phyloP scores from a whole-genome alignment of 2,888 invertebrate species.

The Drosophila austrosaltans region DNA sequence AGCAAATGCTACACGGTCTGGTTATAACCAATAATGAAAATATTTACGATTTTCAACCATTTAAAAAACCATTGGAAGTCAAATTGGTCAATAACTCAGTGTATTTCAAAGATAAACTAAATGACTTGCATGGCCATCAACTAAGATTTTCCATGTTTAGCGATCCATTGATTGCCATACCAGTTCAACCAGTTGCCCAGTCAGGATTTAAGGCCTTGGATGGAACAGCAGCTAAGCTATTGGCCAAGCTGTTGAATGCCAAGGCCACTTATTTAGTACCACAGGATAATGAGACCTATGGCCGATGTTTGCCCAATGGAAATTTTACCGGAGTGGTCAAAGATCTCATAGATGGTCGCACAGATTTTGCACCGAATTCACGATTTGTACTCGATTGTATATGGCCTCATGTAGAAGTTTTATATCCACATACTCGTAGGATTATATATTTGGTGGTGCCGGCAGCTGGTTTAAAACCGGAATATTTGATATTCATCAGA shows the following conservation, averaged over 20 bases:
- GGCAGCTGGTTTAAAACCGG: slow-evolving; percentile 69
- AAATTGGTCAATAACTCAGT: slow-evolving; percentile 29
- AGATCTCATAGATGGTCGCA: slow-evolving; percentile 60
- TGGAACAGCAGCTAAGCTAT: slow-evolving; percentile 33
- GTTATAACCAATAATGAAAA: slow-evolving; percentile 48
- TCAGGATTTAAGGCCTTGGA: slow-evolving; percentile 33
- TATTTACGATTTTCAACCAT: slow-evolving; percentile 76
- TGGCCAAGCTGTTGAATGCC: slow-evolving; percentile 68
- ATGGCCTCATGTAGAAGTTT: slow-evolving; percentile 55
- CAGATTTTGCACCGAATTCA: slow-evolving; percentile 75
- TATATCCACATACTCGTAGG: slow-evolving; percentile 72
- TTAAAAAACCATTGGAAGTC: slow-evolving; percentile 43
- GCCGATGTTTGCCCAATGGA: slow-evolving; percentile 63
- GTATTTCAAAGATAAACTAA: slow-evolving; percentile 65
- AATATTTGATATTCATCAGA: slow-evolving; percentile 74
- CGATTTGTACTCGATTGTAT: slow-evolving; percentile 70
- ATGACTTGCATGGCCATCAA: slow-evolving; percentile 63
- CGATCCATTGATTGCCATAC: slow-evolving; percentile 69
- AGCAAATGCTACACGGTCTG: slow-evolving; percentile 67
- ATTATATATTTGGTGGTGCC: slow-evolving; percentile 77
- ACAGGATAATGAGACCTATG: slow-evolving; percentile 69
- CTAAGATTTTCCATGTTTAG: slow-evolving; percentile 75
- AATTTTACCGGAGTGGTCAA: slow-evolving; percentile 68
- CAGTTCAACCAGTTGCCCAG: slow-evolving; percentile 39
- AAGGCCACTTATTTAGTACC: slow-evolving; percentile 69